phyloP scores from a whole-genome alignment of 1,140 invertebrate genomes.

The Diplogasteroides magnus region DNA sequence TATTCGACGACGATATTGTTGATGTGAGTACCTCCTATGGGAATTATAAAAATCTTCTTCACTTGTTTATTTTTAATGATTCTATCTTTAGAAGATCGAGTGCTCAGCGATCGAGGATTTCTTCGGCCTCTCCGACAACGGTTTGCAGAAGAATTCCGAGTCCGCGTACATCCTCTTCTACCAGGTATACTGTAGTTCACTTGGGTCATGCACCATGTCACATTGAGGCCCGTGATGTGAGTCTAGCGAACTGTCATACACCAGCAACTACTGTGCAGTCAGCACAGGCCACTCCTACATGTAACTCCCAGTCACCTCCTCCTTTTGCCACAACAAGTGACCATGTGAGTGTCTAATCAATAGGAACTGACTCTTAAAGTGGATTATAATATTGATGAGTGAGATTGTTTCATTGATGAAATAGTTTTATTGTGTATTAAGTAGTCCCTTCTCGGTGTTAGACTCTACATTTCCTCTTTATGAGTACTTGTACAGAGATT shows the following conservation, averaged over 20 bases:
- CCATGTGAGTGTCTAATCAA: neutral
- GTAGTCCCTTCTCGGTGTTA: no score
- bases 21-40: constrained; percentile 71
- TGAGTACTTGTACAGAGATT: no score
- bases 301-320: neutral
- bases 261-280: neutral
- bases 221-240: neutral
- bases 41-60: neutral
- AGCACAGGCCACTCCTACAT: neutral
- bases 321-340: neutral
- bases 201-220: neutral
- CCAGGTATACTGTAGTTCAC: constrained; percentile 61
- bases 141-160: constrained; percentile 86
- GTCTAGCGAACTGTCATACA: neutral
- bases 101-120: constrained; percentile 98
- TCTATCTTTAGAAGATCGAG: constrained; percentile 81
- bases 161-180: constrained; percentile 99
- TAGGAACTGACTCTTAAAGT: no score
- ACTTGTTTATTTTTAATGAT: constrained; percentile 2
- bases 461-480: no score
- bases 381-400: no score
- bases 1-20: constrained; percentile 99
- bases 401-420: no score
- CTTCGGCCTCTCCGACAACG: constrained; percentile 77
- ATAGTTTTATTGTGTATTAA: no score